A percentile compares a stretch with the other conserved stretches of the same genome.
Conservation (phyloP, 2,888 invertebrate genomes). For the Platypus cylindrus region DNA sequence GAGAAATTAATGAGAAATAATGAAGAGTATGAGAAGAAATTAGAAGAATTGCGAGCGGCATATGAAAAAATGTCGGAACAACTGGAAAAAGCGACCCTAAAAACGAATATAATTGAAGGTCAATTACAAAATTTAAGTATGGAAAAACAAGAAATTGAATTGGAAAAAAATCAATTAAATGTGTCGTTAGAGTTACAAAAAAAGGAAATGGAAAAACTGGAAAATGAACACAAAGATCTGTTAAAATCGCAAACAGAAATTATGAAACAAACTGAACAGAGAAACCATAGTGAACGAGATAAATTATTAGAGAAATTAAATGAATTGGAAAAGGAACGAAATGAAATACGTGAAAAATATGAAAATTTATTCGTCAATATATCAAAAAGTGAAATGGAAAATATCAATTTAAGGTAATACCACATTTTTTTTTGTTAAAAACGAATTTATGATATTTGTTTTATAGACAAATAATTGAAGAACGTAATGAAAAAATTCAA, state of each 20-base stretch:
- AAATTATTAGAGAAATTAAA: conserved; percentile 21
- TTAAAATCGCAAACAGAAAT: conserved; percentile 22
- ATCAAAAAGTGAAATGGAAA: conserved; percentile 29
- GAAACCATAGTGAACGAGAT: conserved; percentile 23
- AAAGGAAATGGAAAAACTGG: conserved; percentile 23
- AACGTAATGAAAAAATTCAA: conserved; percentile 22
- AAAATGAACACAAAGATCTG: conserved; percentile 22
- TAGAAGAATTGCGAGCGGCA: too few species aligned
- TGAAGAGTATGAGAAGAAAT: too few species aligned
- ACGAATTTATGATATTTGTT: background rate
- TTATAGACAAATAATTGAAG: conserved; percentile 18
- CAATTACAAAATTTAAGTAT: too few species aligned
- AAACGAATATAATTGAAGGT: too few species aligned
- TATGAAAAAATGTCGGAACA: too few species aligned
- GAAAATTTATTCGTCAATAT: conserved; percentile 26
- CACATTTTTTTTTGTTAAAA: background rate
- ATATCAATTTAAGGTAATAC: conserved; percentile 19
- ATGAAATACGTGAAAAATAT: conserved; percentile 27
- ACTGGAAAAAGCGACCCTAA: too few species aligned
- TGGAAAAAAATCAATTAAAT: conserved; percentile 5
- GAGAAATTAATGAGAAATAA: too few species aligned
- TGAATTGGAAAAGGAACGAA: conserved; percentile 18
- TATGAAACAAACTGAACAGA: conserved; percentile 24
- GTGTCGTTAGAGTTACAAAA: conserved; percentile 15
- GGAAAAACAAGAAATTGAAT: conserved; percentile 8